These are phyloP conservation scores for Araneus ventricosus DNA, from an alignment of 1,140 invertebrate species.

Conservation along the genomic window DNA sequence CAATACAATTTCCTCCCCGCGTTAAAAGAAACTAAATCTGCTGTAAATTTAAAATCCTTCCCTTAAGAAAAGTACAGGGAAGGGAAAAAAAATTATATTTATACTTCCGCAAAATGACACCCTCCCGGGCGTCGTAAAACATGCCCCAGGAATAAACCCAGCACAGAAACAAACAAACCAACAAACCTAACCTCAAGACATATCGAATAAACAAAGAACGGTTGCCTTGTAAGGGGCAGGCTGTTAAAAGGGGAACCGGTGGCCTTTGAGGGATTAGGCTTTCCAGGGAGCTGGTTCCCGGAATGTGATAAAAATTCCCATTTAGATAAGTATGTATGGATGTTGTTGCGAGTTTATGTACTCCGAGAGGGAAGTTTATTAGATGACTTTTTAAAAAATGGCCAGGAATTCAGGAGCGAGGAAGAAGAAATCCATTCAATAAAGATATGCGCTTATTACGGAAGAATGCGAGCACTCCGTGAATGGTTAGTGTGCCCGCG, in stretches of 20 bases:
- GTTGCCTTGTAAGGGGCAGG: conserved; percentile 39
- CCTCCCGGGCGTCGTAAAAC: conserved; percentile 58
- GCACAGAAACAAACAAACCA: conserved; percentile 20
- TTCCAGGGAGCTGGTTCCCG: conserved; percentile 1
- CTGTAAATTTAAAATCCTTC: conserved; percentile 64
- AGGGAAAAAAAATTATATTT: conserved; percentile 31
- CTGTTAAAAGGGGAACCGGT: conserved; percentile 52
- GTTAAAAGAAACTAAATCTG: conserved; percentile 61
- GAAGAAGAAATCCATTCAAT: conserved; percentile 43
- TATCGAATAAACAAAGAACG: conserved; percentile 72
- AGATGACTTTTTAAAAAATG: conserved; percentile 69
- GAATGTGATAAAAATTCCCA: conserved; percentile 70
- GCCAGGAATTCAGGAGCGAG: background rate
- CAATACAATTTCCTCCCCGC: conserved; percentile 50
- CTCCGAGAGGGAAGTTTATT: conserved; percentile 60
- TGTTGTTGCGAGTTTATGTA: conserved; percentile 67
- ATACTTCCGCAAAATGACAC: conserved; percentile 49
- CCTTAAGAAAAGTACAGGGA: no score
- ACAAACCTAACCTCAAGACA: conserved; percentile 68
- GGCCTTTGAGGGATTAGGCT: conserved; percentile 67
- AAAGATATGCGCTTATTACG: conserved; percentile 69
- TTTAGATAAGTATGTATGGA: conserved; percentile 74
- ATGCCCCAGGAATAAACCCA: background rate
- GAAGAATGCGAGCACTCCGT: background rate
- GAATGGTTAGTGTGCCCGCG: background rate